Evolutionary conservation across 2,888 invertebrate genomes (phyloP).

Genomic region (Diaperis boleti): DNA sequence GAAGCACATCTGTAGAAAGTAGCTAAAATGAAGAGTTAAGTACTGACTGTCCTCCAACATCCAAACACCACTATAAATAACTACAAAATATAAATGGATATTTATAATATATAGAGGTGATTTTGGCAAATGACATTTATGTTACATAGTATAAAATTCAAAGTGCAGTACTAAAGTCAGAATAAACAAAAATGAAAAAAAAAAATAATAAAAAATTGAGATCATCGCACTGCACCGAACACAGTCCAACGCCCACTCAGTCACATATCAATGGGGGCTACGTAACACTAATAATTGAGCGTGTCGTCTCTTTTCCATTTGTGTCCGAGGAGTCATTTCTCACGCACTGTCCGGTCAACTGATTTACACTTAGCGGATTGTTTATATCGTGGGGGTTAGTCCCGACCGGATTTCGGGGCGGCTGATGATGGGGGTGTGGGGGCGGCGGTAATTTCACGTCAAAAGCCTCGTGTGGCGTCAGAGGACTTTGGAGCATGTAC

Average conservation of each 20-base stretch:
- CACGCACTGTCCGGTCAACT: constrained; percentile 80
- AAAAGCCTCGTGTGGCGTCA: constrained; percentile 64
- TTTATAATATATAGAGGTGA: constrained; percentile 61
- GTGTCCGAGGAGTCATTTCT: constrained; percentile 62
- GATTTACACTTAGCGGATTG: constrained; percentile 92
- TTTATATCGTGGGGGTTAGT: constrained; percentile 93
- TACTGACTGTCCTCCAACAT: constrained; percentile 45
- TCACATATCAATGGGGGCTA: constrained; percentile 54
- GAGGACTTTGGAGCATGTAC: constrained; percentile 69
- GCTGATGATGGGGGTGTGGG: constrained; percentile 61
- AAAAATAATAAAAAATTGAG: constrained; percentile 51
- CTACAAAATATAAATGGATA: constrained; percentile 56
- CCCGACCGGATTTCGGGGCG: constrained; percentile 83
- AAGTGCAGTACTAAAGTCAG: constrained; percentile 57
- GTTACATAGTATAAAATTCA: constrained; percentile 64
- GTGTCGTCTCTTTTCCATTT: constrained; percentile 62
- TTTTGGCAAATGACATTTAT: constrained; percentile 69
- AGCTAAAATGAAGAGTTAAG: constrained; percentile 10
- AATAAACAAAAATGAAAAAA: too few relatives aligned
- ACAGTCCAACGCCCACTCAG: constrained; percentile 36
- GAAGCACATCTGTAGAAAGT: too few relatives aligned
- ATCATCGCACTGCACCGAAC: constrained; percentile 60
- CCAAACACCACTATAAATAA: constrained; percentile 52
- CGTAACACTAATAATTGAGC: constrained; percentile 67
- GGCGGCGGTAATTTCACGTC: constrained; percentile 64